Base-by-base conservation (phyloP, 2,888 invertebrate genomes). In the Athripsodes cinereus region DNA sequence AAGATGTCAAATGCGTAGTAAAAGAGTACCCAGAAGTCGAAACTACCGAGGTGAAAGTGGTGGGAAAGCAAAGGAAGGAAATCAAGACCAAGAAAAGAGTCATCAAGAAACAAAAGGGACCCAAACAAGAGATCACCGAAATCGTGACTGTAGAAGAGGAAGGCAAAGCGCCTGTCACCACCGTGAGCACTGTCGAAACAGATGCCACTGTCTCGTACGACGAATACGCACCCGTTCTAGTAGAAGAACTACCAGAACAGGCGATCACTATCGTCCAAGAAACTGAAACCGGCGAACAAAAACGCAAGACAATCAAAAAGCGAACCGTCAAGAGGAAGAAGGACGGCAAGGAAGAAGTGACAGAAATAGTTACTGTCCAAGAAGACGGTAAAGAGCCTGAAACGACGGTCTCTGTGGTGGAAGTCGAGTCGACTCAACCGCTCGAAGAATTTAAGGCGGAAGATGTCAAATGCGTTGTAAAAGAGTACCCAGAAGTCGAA, bases 61-160 rank as follows among this genome's bases (percentile, higher is more conserved):
- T 65, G 8, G 59, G 61, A 1, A n/a, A 22, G 2, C 22, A 26
- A 26, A 22, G 6, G 16, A 50, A 50, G 21, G 48, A 13, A 50
- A n/a, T 26, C 5, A 35, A 62, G 63, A 69, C 69, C 34, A 73
- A 69, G 61, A 76, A 67, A 74, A 78, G 46, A 64, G 76, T 59
- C 73, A 72, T 62, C 73, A 68, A 66, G 55, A 68, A 66, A 55
- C 63, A 62, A 16, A 65, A 65, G 53, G 67, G 67, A 16, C 61
- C 58, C 22, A 68, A 67, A 59, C 66, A 66, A 58, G 66, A 69
- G 60, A 54, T 66, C n/a, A 69, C 67, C 11, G 66, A 68, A 64
- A 74, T 74, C 13, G 69, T 74, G 1, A 79, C 78, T 3, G 68
- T 74, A n/a, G 70, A 76, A 60, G 71, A 72, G 53, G 73, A 75